These are phyloP conservation scores for Urocitellus parryii DNA, from an alignment of 2,113 vertebrate genomes.

Conservation along the genomic window DNA sequence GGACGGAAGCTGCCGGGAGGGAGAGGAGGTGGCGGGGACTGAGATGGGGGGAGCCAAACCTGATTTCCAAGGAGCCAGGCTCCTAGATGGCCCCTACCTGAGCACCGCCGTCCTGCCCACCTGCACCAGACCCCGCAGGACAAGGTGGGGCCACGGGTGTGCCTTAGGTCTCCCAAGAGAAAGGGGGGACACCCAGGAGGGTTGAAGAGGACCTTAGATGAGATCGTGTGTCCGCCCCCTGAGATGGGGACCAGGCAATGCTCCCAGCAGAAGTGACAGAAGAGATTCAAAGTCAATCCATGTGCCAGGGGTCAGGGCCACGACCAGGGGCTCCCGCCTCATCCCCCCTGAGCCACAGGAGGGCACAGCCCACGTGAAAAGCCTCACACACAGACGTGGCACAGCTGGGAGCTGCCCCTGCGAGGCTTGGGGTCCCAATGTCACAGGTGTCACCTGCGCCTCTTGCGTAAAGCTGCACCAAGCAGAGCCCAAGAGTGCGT, in stretches of 20 bases:
- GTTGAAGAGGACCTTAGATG: too few species aligned
- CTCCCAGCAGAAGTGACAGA: background rate
- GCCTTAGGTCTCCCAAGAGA: background rate
- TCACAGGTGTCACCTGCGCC: background rate
- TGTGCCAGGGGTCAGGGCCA: background rate
- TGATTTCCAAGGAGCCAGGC: conserved; percentile 35
- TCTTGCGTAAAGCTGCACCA: background rate
- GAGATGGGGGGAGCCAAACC: conserved; percentile 25
- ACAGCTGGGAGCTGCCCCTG: too few species aligned
- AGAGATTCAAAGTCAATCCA: background rate
- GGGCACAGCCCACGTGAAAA: background rate
- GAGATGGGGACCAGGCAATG: background rate
- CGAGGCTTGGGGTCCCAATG: background rate
- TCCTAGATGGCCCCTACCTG: background rate
- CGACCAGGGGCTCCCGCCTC: background rate
- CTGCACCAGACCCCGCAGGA: background rate
- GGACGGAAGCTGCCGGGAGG: too few species aligned
- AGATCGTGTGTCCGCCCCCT: too few species aligned
- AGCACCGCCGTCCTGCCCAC: background rate
- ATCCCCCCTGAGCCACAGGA: background rate
- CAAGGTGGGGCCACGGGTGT: too few species aligned
- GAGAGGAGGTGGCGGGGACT: background rate
- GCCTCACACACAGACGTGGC: background rate
- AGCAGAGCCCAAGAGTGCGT: background rate
- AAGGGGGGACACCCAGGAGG: background rate